Evolutionary conservation across 2,888 invertebrate species (phyloP), one percentile per base, ranked within the genome.

Genomic region (Pandemis cinnamomeana): DNA sequence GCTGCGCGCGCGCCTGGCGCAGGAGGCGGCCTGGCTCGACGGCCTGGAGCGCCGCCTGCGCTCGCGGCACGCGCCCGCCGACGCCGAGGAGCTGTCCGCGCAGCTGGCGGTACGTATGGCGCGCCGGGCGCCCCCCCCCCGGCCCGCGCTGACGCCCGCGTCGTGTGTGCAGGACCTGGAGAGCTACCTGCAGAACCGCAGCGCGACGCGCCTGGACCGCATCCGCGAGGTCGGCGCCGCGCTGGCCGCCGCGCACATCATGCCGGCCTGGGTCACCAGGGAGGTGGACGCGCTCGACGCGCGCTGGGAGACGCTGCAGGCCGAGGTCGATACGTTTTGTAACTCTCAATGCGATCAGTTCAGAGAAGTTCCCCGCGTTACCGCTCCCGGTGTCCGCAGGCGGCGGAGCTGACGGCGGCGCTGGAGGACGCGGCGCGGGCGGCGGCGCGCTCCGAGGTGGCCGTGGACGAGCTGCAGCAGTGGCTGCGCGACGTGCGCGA

Each of bases 21-120:
- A 96, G 86, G 97, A 97, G 91, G 74, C 78, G 67, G 97, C 97
- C 15, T 98, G 98, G 95, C 94, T 98, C 82, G 97, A 97, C 86
- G 96, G 96, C 78, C 92, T 98, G 82, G 96, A 97, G 86, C 96
- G 97, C 73, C 96, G 97, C 77, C 94, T 98, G 80, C 95, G 95
- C 75, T 80, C 87, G 20, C 97, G 76, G 2, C 95, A 96, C 82
- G 95, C 94, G 46, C 96, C 96, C 76, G 97, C 96, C 48, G 99
- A 99, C 93, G 98, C 98, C 2, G 98, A 99, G 93, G 98, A 98
- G 92, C 96, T 98, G 78, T 97, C 98, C 51, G 98, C 98, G 86
- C 97, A 98, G 86, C 95, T 98, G 60, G 98, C 98, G 80, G 91
- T 90, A 62, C 81, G 88, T 77, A 7, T 79, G 15, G 5, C 6